A percentile compares a stretch with the other conserved stretches of the same genome.
Conservation (phyloP, 1,140 invertebrate genomes). For the Mesaphorura yosii region DNA sequence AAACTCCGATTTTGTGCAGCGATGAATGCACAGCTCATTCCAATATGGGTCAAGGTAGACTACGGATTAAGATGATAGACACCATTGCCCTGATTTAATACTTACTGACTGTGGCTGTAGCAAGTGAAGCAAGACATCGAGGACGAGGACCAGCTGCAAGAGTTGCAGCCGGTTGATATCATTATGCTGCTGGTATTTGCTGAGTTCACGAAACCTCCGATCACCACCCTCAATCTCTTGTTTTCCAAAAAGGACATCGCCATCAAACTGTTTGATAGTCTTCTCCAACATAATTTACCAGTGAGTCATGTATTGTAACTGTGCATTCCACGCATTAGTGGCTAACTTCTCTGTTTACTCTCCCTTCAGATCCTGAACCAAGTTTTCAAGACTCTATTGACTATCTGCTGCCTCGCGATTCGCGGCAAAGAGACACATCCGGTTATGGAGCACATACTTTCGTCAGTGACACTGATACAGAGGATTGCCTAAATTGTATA, state of each 20-base stretch:
- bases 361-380: conserved; percentile 12
- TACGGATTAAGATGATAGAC: not conserved
- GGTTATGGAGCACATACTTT: conserved; percentile 3
- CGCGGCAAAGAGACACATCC: conserved; percentile 9
- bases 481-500: not conserved
- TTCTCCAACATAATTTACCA: conserved; percentile 13
- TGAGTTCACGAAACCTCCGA: not conserved
- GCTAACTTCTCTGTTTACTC: not conserved
- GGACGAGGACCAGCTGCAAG: not conserved
- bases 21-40: conserved; percentile 10
- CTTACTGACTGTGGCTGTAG: not conserved
- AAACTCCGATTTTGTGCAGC: conserved; percentile 16
- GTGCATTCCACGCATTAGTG: not conserved
- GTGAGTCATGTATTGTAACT: conserved; percentile 7
- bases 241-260: conserved; percentile 6
- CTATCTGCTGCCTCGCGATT: conserved; percentile 9
- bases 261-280: conserved; percentile 1
- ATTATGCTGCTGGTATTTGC: conserved; percentile 16
- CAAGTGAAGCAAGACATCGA: conserved; percentile 11
- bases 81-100: not conserved
- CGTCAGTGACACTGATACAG: conserved; percentile 12
- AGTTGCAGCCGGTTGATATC: conserved; percentile 16
- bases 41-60: conserved; percentile 22
- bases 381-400: conserved; percentile 9
- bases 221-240: conserved; percentile 2